Evolutionary conservation across 92 coral and sea anemone species (phyloP).

Genomic region (Palythoa caribaeorum): DNA sequence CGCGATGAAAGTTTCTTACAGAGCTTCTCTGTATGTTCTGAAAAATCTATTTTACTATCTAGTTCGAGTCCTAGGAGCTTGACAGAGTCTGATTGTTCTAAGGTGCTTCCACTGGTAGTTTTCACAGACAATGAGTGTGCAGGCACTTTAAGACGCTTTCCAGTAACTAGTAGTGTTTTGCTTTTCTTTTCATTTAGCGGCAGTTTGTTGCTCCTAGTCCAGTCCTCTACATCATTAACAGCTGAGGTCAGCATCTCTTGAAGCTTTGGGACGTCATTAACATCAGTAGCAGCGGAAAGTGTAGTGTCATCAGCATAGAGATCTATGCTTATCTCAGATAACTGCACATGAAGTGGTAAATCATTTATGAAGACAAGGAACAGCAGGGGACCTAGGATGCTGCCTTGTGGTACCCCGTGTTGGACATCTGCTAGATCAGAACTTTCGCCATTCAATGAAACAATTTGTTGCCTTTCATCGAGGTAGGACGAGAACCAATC

Average conservation of each 20-base stretch:
- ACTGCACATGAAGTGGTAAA: slow-evolving; percentile 18
- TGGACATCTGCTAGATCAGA: background rate
- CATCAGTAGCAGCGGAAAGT: background rate
- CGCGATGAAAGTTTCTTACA: slow-evolving; percentile 15
- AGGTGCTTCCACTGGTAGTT: background rate
- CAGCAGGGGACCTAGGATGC: slow-evolving; percentile 32
- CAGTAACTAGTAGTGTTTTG: slow-evolving; percentile 1
- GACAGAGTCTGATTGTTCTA: background rate
- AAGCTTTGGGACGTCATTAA: slow-evolving; percentile 4
- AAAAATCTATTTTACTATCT: background rate
- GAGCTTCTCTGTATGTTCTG: slow-evolving; percentile 6
- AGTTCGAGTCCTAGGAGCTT: background rate
- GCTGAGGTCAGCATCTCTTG: background rate
- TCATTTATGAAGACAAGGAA: slow-evolving; percentile 49
- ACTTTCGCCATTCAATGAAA: background rate
- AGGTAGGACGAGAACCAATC: background rate
- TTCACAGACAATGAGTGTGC: background rate
- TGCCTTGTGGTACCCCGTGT: slow-evolving; percentile 39
- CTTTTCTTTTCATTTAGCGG: slow-evolving; percentile 1
- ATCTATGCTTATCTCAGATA: background rate
- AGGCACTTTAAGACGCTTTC: background rate
- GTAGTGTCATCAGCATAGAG: background rate
- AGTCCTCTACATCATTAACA: background rate
- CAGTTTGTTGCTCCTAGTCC: slow-evolving; percentile 11
- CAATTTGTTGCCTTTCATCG: slow-evolving; percentile 15